A percentile compares a stretch with the other conserved stretches of the same genome.
Conservation (phyloP, 2,113 vertebrate genomes). For the Petaurus breviceps region DNA sequence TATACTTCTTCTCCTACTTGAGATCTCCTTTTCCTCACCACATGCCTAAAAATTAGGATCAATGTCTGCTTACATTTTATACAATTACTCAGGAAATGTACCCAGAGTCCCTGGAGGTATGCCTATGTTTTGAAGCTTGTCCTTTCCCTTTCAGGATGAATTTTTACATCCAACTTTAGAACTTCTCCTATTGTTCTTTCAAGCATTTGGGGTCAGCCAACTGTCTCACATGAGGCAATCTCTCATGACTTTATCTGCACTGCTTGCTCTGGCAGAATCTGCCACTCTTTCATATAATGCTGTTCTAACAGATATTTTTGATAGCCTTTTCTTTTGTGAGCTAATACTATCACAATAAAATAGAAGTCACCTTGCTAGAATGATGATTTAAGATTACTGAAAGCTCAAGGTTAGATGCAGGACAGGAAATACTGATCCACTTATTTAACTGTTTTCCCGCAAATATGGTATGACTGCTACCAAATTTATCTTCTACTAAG, state of each 20-base stretch:
- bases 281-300: background rate
- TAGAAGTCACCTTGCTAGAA: constrained; percentile 18
- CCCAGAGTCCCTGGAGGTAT: background rate
- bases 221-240: background rate
- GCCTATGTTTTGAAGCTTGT: background rate
- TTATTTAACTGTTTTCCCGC: constrained; percentile 19
- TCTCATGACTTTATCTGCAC: constrained; percentile 8
- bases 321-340: background rate
- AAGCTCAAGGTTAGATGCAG: background rate
- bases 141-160: background rate
- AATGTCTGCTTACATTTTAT: background rate
- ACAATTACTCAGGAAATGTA: background rate
- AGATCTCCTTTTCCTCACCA: background rate
- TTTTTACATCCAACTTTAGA: background rate
- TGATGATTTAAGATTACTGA: constrained; percentile 37
- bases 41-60: background rate
- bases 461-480: background rate
- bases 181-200: background rate
- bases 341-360: constrained; percentile 26
- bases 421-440: constrained; percentile 24
- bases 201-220: background rate
- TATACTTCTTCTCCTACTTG: background rate
- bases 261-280: constrained; percentile 8
- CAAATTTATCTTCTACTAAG: background rate
- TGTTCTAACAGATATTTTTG: constrained; percentile 44